Conservation (phyloP, 1,140 invertebrate species). For the Drosophila teissieri region DNA sequence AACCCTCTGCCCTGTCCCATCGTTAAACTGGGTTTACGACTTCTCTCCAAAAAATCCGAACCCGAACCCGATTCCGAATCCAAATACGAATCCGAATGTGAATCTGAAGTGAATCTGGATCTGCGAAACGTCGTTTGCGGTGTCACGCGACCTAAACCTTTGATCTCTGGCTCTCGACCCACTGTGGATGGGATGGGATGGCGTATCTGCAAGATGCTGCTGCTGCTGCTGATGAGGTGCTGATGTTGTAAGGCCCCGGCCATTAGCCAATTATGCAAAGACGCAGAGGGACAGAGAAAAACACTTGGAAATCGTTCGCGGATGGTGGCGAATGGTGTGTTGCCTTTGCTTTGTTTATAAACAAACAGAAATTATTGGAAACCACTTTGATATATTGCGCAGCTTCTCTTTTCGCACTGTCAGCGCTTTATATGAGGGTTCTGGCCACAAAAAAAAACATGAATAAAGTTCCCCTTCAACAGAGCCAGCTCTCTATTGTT, state of each 20-base stretch:
- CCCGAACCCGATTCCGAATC: conserved; percentile 3
- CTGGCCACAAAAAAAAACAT: conserved; percentile 31
- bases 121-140: conserved; percentile 30
- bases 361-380: conserved; percentile 48
- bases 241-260: conserved; percentile 60
- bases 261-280: conserved; percentile 70
- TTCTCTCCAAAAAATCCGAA: conserved; percentile 14
- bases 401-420: conserved; percentile 67
- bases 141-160: conserved; percentile 41
- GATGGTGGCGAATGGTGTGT: too few relatives aligned
- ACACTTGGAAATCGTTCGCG: conserved; percentile 43
- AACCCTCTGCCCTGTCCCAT: conserved; percentile 28
- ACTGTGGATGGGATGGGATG: conserved; percentile 6
- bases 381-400: conserved; percentile 63
- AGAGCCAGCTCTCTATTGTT: conserved; percentile 42
- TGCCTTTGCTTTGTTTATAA: conserved; percentile 47
- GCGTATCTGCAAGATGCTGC: conserved; percentile 25
- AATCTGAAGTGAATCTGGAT: conserved; percentile 10
- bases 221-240: conserved; percentile 35
- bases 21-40: conserved; percentile 38
- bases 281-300: conserved; percentile 36
- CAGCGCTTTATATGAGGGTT: conserved; percentile 73
- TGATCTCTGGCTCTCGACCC: conserved; percentile 47
- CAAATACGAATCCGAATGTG: not conserved
- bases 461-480: conserved; percentile 35